These are phyloP conservation scores for Ctenosaura bakeri DNA, from an alignment of 2,797 vertebrate genomes.

Conservation along the genomic window DNA sequence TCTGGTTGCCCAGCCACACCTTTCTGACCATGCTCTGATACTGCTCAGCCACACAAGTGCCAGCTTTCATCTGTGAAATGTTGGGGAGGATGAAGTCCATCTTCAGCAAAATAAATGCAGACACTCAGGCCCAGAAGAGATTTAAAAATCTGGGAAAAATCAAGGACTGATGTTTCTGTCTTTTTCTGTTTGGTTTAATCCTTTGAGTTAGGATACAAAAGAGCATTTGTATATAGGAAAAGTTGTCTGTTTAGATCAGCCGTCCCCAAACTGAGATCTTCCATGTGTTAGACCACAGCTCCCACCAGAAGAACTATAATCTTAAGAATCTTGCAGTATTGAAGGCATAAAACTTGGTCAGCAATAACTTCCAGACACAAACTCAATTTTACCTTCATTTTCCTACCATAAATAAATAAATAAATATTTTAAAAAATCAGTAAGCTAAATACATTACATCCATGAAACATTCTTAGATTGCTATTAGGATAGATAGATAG, in stretches of 20 bases:
- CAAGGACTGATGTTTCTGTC: not conserved
- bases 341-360: not conserved
- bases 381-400: not conserved
- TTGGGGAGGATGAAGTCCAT: not conserved
- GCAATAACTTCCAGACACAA: not conserved
- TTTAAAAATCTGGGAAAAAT: not conserved
- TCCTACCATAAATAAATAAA: not conserved
- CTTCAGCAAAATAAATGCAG: not conserved
- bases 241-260: not conserved
- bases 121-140: not conserved
- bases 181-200: not conserved
- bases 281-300: not conserved
- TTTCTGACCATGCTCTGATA: no score
- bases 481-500: not conserved
- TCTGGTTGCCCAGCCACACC: no score
- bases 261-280: not conserved
- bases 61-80: no score
- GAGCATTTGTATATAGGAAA: not conserved
- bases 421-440: no score
- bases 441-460: not conserved
- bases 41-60: no score
- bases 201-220: not conserved
- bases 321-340: not conserved
- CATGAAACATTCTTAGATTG: not conserved
- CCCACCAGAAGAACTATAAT: accelerated